Evolutionary conservation across 2,888 invertebrate species (phyloP), one percentile per base, ranked within the genome.

Genomic region (Isotomurus palustris): DNA sequence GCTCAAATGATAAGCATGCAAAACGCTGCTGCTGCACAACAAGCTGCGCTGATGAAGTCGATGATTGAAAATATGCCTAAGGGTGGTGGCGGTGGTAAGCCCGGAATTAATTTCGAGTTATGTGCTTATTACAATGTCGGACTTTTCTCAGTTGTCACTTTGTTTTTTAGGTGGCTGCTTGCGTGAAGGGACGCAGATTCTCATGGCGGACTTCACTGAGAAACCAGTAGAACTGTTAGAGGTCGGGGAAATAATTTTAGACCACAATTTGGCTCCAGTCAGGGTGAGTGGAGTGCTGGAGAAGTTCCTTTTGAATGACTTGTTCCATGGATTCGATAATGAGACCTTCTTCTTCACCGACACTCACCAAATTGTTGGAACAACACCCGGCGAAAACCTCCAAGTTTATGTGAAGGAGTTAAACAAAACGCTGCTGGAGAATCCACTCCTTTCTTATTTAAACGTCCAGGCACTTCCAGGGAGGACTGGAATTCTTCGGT

Each of bases 221-320:
- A 60, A 43, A 29, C 2, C 27, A 1, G 60, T 64, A 4, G 60
- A 64, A 32, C 4, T 3, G 12, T 1, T 64, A 12, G 45, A 35
- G 25, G n/a, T 47, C 5, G 64, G 60, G 8, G 64, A 64, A n/a
- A 22, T 58, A 14, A 17, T 64, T 2, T n/a, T 64, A 1, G 64
- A 64, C 44, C 45, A 35, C 6, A 43, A 63, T 19, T 24, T 63
- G 1, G 28, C 50, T 1, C 56, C 58, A 2, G 48, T 43, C 1
- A 27, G 5, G 6, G 60, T 64, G 8, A 4, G 58, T 19, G 60
- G 63, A 21, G 40, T 40, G 0, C 8, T 45, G 1, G n/a, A 43
- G 1, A 45, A 56, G 29, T 63, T 52, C 19, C 6, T 60, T 1
- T 2, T 48, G 14, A n/a, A 32, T 10, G 24, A 51, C 38, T 5